These are phyloP conservation scores for Stenurella melanura DNA, from an alignment of 2,888 invertebrate species.

Conservation along the genomic window DNA sequence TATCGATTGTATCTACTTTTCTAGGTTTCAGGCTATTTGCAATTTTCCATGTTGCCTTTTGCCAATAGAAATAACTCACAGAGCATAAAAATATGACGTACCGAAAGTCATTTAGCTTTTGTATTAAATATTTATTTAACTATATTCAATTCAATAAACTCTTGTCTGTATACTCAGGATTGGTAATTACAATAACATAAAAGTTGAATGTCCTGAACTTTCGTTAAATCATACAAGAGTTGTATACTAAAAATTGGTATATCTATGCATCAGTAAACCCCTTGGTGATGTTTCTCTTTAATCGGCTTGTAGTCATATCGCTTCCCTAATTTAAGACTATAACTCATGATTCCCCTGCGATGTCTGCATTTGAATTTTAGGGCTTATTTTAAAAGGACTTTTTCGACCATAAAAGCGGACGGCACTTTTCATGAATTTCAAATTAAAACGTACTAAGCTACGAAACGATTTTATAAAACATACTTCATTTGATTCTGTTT, in stretches of 20 bases:
- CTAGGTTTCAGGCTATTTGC: too few species aligned
- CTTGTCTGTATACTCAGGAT: too few species aligned
- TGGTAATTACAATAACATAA: too few species aligned
- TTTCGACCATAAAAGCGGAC: background rate
- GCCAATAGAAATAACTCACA: too few species aligned
- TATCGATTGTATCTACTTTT: too few species aligned
- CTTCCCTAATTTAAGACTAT: constrained; percentile 3
- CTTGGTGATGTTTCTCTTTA: background rate
- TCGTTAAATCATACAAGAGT: background rate
- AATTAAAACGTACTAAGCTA: background rate
- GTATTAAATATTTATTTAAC: too few species aligned
- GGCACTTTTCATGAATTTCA: background rate
- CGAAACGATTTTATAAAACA: background rate
- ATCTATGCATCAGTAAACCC: background rate
- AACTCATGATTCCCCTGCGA: constrained; percentile 7
- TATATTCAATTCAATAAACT: too few species aligned
- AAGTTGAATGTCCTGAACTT: background rate
- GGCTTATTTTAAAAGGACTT: constrained; percentile 1
- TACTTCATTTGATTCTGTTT: background rate
- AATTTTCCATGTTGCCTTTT: too few species aligned
- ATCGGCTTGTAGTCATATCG: constrained; percentile 3
- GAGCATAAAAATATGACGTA: too few species aligned
- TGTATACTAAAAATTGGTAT: background rate
- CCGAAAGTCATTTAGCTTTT: too few species aligned
- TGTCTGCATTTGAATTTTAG: constrained; percentile 7